phyloP scores from a whole-genome alignment of 2,888 invertebrate genomes.

The Ophion obscuratus region DNA sequence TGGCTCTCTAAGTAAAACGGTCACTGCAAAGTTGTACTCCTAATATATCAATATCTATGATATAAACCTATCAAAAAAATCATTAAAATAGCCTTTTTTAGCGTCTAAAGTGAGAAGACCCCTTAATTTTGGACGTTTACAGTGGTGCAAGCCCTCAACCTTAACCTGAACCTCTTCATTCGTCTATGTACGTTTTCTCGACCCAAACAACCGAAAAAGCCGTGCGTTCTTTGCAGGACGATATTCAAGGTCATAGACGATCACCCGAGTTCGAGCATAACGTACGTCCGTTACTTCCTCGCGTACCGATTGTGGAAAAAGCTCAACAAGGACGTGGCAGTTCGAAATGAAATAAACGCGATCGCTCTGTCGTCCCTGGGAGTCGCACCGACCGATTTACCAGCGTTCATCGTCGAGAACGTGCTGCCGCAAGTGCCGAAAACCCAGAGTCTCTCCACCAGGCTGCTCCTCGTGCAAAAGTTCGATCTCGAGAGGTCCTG shows the following conservation, averaged over 20 bases:
- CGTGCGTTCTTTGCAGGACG: conserved; percentile 72
- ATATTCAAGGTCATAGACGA: conserved; percentile 76
- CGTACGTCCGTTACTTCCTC: conserved; percentile 81
- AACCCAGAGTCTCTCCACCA: conserved; percentile 74
- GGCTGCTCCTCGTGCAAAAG: conserved; percentile 75
- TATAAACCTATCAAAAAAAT: no score
- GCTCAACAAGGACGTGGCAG: conserved; percentile 76
- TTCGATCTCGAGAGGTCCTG: conserved; percentile 79
- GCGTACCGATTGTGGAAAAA: conserved; percentile 81
- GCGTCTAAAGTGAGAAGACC: no score
- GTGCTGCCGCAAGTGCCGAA: conserved; percentile 80
- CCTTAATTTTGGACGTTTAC: no score
- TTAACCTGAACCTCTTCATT: no score
- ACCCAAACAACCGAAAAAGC: neutral
- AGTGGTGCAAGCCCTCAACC: no score
- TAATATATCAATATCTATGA: no score
- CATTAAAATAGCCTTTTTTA: no score
- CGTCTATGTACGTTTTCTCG: no score
- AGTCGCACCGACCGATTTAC: conserved; percentile 74
- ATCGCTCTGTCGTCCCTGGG: conserved; percentile 76
- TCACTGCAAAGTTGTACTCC: no score
- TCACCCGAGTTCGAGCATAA: conserved; percentile 76
- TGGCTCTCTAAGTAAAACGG: no score
- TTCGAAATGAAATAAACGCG: conserved; percentile 77
- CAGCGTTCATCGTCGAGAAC: conserved; percentile 74